Evolutionary conservation across 1,140 invertebrate species (phyloP), one percentile per base, ranked within the genome.

Genomic region (Trissolcus basalis): DNA sequence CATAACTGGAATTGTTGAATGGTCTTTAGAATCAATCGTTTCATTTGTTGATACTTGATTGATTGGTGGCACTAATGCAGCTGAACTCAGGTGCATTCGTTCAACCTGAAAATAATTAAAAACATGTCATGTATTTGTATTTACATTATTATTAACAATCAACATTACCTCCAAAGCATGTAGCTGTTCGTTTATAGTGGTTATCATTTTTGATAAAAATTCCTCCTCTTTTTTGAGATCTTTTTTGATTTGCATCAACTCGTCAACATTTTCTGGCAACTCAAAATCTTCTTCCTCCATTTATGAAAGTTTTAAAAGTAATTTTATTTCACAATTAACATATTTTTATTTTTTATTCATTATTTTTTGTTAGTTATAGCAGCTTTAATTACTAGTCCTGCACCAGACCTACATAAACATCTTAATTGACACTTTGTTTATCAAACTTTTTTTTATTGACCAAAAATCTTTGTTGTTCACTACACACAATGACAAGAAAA

Each of bases 131-230:
- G n/a, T n/a, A 6, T 27, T 27, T 27, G 6, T 27, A 3, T 27
- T 27, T 27, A 27, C 6, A 27, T 3, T 27, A 6, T 3, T 27
- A 27, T 27, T n/a, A 27, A 3, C 6, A 6, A 27, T 27, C 19
- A 27, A 27, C 19, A 27, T 27, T 59, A 84, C 85, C 79, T 87
- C 81, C 5, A 87, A 60, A 11, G 81, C 78, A 51, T 85, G 80
- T 44, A 83, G 63, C 79, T 86, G 85, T 27, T 78, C 53, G 13
- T 86, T 82, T 32, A 87, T 79, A 50, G 82, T 82, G 0, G 61
- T 8, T n/a, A 86, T 19, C 13, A 83, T 65, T 16, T 75, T 63
- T 33, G 44, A 59, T 15, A 87, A 70, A 60, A 84, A 74, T 65
- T 84, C 75, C 33, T 83, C 81, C 49, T 87, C 83, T 45, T 78